phyloP scores from a whole-genome alignment of 2,888 invertebrate genomes.

The Acanthopleura granulata region DNA sequence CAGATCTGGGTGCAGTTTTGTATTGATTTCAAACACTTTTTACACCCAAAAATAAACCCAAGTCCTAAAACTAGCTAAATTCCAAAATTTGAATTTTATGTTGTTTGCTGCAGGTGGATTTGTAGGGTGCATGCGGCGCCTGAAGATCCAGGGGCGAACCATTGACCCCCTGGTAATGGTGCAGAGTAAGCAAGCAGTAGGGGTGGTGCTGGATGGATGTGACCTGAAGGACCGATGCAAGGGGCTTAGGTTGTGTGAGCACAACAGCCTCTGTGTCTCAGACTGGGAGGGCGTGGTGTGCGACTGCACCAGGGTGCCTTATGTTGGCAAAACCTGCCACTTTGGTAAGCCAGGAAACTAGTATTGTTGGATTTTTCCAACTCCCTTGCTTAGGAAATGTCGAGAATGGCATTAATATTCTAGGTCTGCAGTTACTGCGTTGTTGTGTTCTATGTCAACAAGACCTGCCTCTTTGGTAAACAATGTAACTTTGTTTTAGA shows the following conservation, averaged over 20 bases:
- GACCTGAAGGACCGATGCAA: constrained; percentile 59
- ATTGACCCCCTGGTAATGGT: constrained; percentile 65
- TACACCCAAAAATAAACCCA: too few relatives aligned
- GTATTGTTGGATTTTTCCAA: too few relatives aligned
- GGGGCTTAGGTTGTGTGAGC: constrained; percentile 77
- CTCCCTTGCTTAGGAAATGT: too few relatives aligned
- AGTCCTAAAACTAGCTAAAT: too few relatives aligned
- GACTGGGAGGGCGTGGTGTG: constrained; percentile 87
- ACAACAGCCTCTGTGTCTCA: constrained; percentile 91
- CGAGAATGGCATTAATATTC: too few relatives aligned
- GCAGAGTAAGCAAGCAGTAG: constrained; percentile 49
- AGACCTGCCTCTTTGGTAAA: too few relatives aligned
- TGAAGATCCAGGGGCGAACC: constrained; percentile 56
- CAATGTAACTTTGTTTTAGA: too few relatives aligned
- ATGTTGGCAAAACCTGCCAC: constrained; percentile 94
- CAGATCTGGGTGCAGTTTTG: too few relatives aligned
- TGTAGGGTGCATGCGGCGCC: constrained; percentile 68
- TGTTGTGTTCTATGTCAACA: too few relatives aligned
- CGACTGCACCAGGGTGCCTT: constrained; percentile 90
- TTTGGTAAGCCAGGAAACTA: constrained; percentile 76
- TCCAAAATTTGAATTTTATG: neutral
- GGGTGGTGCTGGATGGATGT: constrained; percentile 62
- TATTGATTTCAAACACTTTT: too few relatives aligned
- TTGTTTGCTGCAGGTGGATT: constrained; percentile 49
- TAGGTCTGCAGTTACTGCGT: too few relatives aligned